Evolutionary conservation across 2,797 vertebrate genomes (phyloP), one percentile per base, ranked within the genome.

Genomic region (Pitangus sulphuratus): DNA sequence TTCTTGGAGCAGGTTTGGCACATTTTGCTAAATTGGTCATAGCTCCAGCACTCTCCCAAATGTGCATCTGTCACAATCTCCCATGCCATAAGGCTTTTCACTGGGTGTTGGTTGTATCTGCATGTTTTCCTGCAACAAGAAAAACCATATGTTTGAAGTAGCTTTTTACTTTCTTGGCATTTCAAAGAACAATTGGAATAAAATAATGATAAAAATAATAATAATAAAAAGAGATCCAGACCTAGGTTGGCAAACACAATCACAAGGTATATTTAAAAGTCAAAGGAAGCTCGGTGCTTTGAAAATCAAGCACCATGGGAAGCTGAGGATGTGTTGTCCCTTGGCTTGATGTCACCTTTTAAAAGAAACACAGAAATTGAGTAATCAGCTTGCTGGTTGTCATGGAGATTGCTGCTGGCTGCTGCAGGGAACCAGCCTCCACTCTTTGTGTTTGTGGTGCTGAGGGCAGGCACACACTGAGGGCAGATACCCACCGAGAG

Each of bases 351-450:
- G 87, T 90, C 88, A 87, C 77, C 90, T 93, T 87, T 92, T 48
- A 37, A 94, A 96, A 95, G 81, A 91, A 91, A 85, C 12, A 62
- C 62, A 86, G 93, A 85, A 96, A 95, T 89, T 95, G 95, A 95
- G 93, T 93, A 97, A 94, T 96, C 94, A 89, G 87, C 81, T 93
- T 94, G 85, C 90, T 93, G 84, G 95, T 97, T 97, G 95, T 62
- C 95, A 96, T 97, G 92, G 94, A 81, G 89, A 96, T 95, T 4
- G 39, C 90, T 94, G 86, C 87, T 28, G 83, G 85, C 90, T 95
- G 96, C 87, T 86, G 89, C 94, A 64, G 80, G 84, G 88, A 94
- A 10, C 25, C 79, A 35, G 87, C 87, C 89, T 85, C 72, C 50
- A n/a, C 31, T 51, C 84, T 96, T 66, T 56, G 82, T 81, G 74